A percentile compares a stretch with the other conserved stretches of the same genome.
Conservation (phyloP, 2,113 vertebrate genomes). For the Gnathonemus echidnorhynchus region DNA sequence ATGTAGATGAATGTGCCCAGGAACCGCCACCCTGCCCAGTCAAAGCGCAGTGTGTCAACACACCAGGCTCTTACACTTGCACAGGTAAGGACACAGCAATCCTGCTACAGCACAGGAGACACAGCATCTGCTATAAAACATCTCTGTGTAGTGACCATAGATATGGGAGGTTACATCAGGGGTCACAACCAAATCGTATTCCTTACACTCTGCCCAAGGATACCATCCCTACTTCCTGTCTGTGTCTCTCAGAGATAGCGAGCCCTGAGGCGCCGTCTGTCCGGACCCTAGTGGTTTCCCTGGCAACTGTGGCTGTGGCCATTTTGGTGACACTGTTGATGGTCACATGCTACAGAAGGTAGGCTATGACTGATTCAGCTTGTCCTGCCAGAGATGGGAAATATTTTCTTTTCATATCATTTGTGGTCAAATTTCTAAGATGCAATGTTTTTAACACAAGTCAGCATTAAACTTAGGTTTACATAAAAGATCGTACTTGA, state of each 20-base stretch:
- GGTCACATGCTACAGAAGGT: conserved; percentile 52
- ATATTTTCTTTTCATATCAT: not conserved
- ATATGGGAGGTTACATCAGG: not conserved
- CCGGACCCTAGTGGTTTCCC: conserved; percentile 43
- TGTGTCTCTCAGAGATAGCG: conserved; percentile 38
- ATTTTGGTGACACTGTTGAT: conserved; percentile 40
- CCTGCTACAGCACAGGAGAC: not conserved
- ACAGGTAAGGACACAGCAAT: conserved; percentile 38
- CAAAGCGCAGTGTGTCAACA: conserved; percentile 52
- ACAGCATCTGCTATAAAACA: too few species aligned
- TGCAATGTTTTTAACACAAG: not conserved
- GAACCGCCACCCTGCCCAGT: conserved; percentile 44
- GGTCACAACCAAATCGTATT: not conserved
- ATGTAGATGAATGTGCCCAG: conserved; percentile 59
- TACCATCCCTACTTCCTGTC: not conserved
- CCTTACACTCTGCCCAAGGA: not conserved
- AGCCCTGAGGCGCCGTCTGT: conserved; percentile 32
- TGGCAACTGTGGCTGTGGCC: conserved; percentile 45
- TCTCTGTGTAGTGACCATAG: not conserved
- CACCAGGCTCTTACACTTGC: conserved; percentile 56
- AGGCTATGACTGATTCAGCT: not conserved
- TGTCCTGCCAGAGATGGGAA: not conserved
- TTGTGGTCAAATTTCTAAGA: not conserved
- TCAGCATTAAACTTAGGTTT: not conserved
- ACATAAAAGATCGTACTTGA: not conserved